Conservation (phyloP, 2,797 vertebrate genomes). For the Chaenodraco wilsoni region DNA sequence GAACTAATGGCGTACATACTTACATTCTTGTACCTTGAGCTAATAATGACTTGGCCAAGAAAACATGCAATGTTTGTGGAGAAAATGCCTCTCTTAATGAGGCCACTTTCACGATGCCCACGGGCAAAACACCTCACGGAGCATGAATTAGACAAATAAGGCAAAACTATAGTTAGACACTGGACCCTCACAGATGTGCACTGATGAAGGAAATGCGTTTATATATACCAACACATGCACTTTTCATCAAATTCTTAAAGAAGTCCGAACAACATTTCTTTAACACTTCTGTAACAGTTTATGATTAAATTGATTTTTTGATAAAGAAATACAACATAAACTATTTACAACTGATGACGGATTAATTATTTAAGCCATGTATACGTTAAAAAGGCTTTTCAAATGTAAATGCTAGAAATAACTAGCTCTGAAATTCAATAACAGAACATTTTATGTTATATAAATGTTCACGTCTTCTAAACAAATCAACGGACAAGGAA, state of each 20-base stretch:
- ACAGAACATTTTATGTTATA: background rate
- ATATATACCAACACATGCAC: too few relatives aligned
- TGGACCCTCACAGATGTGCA: background rate
- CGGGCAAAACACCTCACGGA: constrained; percentile 40
- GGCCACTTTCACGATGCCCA: constrained; percentile 49
- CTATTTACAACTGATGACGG: background rate
- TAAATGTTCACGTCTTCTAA: background rate
- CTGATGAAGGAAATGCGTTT: background rate
- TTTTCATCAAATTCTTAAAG: background rate
- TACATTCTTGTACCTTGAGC: constrained; percentile 70
- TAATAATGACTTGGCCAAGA: constrained; percentile 53
- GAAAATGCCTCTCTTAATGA: constrained; percentile 50
- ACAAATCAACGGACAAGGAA: background rate
- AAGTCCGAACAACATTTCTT: background rate
- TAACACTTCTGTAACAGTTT: background rate
- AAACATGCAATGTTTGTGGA: constrained; percentile 50
- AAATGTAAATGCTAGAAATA: background rate
- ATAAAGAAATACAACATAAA: background rate
- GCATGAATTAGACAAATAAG: background rate
- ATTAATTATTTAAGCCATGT: background rate
- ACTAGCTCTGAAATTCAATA: background rate
- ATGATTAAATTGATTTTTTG: background rate
- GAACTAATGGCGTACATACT: constrained; percentile 38
- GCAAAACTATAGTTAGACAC: constrained; percentile 3
- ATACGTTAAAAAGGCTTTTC: background rate